Evolutionary conservation across 2,113 vertebrate species (phyloP).

Genomic region (Puntigrus tetrazona): DNA sequence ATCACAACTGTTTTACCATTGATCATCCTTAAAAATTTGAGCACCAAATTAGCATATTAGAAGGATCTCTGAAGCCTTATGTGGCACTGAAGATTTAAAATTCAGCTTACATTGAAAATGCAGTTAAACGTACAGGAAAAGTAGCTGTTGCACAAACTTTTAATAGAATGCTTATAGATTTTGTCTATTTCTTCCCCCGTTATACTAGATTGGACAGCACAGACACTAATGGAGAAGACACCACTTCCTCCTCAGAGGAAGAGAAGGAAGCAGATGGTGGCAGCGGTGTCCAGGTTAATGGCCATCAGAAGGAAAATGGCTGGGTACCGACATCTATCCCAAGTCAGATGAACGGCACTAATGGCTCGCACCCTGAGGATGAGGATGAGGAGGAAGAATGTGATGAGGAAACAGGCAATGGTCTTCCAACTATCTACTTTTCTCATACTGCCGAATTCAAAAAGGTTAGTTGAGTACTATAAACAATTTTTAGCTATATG

Average conservation of each 20-base stretch:
- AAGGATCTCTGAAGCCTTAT: neutral
- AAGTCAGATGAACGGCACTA: slow-evolving; percentile 50
- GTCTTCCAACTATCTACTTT: slow-evolving; percentile 92
- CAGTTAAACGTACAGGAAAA: neutral
- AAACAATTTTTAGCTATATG: neutral
- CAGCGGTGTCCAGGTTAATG: slow-evolving; percentile 60
- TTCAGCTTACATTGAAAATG: too few relatives aligned
- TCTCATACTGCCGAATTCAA: slow-evolving; percentile 94
- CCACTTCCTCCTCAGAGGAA: slow-evolving; percentile 85
- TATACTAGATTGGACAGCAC: slow-evolving; percentile 61
- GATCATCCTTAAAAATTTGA: neutral
- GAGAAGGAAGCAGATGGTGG: slow-evolving; percentile 78
- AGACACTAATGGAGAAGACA: slow-evolving; percentile 79
- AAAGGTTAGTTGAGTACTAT: slow-evolving; percentile 72
- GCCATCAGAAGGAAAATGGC: slow-evolving; percentile 62
- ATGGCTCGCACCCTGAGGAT: slow-evolving; percentile 29
- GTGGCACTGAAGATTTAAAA: neutral
- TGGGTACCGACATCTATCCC: slow-evolving; percentile 44
- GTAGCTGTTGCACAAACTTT: neutral
- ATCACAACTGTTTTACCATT: neutral
- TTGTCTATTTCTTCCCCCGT: neutral
- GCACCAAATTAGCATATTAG: neutral
- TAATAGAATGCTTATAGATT: neutral
- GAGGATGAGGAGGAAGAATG: slow-evolving; percentile 62
- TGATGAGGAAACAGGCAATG: slow-evolving; percentile 69